Evolutionary conservation across 2,888 invertebrate species (phyloP), one percentile per base, ranked within the genome.

Genomic region (Ceraclea dissimilis): DNA sequence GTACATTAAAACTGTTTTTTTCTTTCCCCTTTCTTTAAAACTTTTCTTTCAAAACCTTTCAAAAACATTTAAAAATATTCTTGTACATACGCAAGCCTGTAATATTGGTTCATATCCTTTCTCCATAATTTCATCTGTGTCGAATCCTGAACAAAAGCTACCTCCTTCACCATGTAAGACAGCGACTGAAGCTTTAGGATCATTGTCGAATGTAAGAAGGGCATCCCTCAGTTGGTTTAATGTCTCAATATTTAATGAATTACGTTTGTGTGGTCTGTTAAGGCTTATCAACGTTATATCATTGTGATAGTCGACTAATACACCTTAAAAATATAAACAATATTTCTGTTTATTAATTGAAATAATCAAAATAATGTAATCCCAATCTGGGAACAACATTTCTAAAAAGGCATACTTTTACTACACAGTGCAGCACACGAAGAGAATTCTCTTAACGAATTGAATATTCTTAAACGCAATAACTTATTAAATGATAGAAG

Each of bases 101-200:
- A 68, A 69, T 19, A 75, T 55, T 20, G 67, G 66, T 57, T 70
- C 70, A 60, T 68, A 78, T 61, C 72, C 76, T 57, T 70, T 78
- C 58, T 66, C 68, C 43, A 62, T 82, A 54, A 95, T 74, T 67
- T 93, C 90, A 52, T 85, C 78, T 52, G 96, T 78, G 71, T 97
- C 95, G 69, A 86, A 91, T 0, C 97, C 97, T 2, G 95, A 84
- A 71, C 93, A 95, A 71, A 98, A 97, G 56, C 87, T 89, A 0
- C 95, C 95, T n/a, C 95, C 94, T 66, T 84, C 82, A 6, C 97
- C 97, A 69, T 93, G 83, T 2, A 98, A 73, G 1, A 98, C 85
- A 6, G 88, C 88, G 2, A 88, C 87, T 60, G 78, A 73, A 0
- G 87, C 76, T 0, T 79, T 72, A 0, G 80, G 71, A 67, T 95